Evolutionary conservation across 23 tunicate species (phyloP), one percentile per base, ranked within the genome.

Genomic region (Halocynthia roretzi): DNA sequence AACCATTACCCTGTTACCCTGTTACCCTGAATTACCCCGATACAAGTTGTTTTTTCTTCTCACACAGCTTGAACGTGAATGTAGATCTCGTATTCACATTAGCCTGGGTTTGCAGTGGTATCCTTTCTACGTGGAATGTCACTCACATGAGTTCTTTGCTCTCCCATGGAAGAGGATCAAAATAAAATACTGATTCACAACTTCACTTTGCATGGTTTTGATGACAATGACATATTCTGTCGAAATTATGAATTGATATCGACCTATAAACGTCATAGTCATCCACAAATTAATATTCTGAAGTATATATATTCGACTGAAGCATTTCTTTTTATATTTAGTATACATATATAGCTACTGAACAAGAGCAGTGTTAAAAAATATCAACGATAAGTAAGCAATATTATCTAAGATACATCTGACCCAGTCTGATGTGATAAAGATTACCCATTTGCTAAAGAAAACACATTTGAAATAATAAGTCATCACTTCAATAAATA

Each of bases 21-120:
- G 14, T 31, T 44, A 69, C 50, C 50, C 73, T 18, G 22, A 53
- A 69, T 8, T 10, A 52, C 18, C 31, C 56, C 61, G 7, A 72
- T 7, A 51, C 1, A 56, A 14, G 9, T 54, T 40, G 11, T 79
- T 14, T 31, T 31, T 31, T 4, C 44, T 31, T 31, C 44, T 31
- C 44, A 31, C 44, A 31, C 57, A 87, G 93, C 57, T 68, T 50
- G 21, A 81, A 8, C 77, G 70, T 7, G 93, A 87, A 77, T 87
- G 93, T 53, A 61, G 93, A 56, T 83, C 93, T 11, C 77, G 93
- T 21, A 73, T 87, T 53, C 87, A 82, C 65, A 68, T 71, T 70
- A 71, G 56, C 68, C 21, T 51, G 51, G 7, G 51, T 52, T 62
- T 56, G 5, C 82, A 73, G 6, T 87, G 83, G 83, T 10, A 62